phyloP scores from a whole-genome alignment of 2,888 invertebrate genomes.

The Calliphora vomitoria region DNA sequence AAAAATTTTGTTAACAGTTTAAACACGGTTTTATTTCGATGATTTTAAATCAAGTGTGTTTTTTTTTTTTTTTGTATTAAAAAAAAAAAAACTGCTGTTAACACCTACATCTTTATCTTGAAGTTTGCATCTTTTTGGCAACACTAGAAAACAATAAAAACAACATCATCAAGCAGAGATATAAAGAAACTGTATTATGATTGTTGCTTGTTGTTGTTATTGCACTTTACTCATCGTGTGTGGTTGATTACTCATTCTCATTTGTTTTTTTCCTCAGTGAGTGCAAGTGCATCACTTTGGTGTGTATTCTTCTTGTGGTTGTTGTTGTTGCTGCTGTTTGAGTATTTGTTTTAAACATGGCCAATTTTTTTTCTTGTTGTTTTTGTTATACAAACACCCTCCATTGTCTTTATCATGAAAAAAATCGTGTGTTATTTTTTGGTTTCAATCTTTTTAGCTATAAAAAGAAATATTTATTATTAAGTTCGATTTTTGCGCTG shows the following conservation, averaged over 20 bases:
- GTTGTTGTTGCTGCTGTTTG: not conserved
- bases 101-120: conserved; percentile 66
- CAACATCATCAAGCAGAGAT: conserved; percentile 28
- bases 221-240: conserved; percentile 71
- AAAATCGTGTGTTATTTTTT: not conserved
- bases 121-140: conserved; percentile 68
- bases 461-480: conserved; percentile 11
- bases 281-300: conserved; percentile 55
- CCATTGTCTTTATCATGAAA: conserved; percentile 20
- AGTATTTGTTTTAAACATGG: not conserved
- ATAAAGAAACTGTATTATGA: conserved; percentile 43
- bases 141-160: conserved; percentile 38
- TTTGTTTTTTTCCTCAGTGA: conserved; percentile 34
- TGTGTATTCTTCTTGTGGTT: not conserved
- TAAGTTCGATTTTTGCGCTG: not conserved
- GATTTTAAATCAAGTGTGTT: no score
- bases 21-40: not conserved
- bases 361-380: not conserved
- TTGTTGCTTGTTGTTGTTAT: conserved; percentile 58
- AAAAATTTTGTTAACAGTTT: not conserved
- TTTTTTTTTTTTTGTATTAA: not conserved
- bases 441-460: not conserved
- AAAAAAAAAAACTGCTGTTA: conserved; percentile 27
- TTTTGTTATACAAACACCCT: not conserved
- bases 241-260: conserved; percentile 66